Conservation (phyloP, 2,113 vertebrate species). For the Thymallus thymallus region DNA sequence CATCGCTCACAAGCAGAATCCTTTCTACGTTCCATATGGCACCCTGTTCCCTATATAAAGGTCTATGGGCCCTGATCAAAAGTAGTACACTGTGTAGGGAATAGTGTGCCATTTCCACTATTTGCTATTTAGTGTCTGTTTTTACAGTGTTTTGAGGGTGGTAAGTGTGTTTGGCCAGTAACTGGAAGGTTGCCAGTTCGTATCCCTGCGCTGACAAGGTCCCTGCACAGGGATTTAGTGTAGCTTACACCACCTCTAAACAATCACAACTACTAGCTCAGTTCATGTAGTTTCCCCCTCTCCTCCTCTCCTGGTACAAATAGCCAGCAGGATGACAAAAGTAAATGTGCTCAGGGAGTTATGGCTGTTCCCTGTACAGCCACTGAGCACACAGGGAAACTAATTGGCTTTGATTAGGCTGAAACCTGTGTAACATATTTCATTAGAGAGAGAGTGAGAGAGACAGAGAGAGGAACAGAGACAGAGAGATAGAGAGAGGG, state of each 20-base stretch:
- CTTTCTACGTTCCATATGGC: too few relatives aligned
- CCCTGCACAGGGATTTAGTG: not conserved
- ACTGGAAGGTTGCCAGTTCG: too few relatives aligned
- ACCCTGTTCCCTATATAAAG: too few relatives aligned
- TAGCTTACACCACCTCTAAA: not conserved
- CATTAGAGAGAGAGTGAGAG: conserved; percentile 3
- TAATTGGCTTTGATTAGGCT: conserved; percentile 60
- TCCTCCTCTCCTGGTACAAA: not conserved
- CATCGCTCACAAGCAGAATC: conserved; percentile 21
- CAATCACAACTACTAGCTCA: not conserved
- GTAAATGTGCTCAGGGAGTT: conserved; percentile 49
- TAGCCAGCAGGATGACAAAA: conserved; percentile 4
- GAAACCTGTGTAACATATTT: conserved; percentile 48
- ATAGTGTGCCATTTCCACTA: not conserved
- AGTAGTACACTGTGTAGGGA: too few relatives aligned
- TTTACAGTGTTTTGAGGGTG: too few relatives aligned
- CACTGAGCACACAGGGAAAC: conserved; percentile 11
- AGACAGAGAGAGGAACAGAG: too few relatives aligned
- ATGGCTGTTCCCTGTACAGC: conserved; percentile 29
- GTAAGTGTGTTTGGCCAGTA: too few relatives aligned
- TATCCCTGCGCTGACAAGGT: too few relatives aligned
- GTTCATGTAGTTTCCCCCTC: not conserved
- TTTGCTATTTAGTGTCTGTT: not conserved
- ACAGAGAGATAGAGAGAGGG: too few relatives aligned
- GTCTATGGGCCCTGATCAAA: too few relatives aligned